Conservation (phyloP, 1,140 invertebrate genomes). For the Andrena cerasifolii region DNA sequence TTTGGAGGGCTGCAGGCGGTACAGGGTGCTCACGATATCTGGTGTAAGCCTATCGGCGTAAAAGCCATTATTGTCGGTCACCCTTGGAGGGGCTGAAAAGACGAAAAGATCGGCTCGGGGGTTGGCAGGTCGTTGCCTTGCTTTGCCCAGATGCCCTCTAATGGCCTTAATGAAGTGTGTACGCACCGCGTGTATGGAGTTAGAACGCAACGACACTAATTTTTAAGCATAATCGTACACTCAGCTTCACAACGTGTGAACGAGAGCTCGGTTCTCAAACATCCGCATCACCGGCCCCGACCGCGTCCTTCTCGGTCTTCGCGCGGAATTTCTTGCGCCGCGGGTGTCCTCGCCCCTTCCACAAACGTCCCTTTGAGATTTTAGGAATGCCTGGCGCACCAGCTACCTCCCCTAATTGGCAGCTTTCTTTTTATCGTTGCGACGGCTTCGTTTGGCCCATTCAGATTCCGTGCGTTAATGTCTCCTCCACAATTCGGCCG, state of each 20-base stretch:
- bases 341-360: slow-evolving; percentile 31
- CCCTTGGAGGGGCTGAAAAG: slow-evolving; percentile 63
- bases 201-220: slow-evolving; percentile 79
- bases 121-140: slow-evolving; percentile 61
- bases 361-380: slow-evolving; percentile 29
- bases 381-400: slow-evolving; percentile 20
- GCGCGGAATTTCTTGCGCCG: slow-evolving; percentile 42
- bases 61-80: slow-evolving; percentile 63
- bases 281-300: slow-evolving; percentile 40
- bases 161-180: slow-evolving; percentile 82
- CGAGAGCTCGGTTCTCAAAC: slow-evolving; percentile 71
- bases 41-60: slow-evolving; percentile 61
- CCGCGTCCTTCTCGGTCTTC: slow-evolving; percentile 50
- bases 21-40: slow-evolving; percentile 53
- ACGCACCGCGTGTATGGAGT: slow-evolving; percentile 71
- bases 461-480: background rate
- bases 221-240: slow-evolving; percentile 82
- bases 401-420: slow-evolving; percentile 37
- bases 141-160: slow-evolving; percentile 76
- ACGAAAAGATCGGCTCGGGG: slow-evolving; percentile 63
- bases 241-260: slow-evolving; percentile 82
- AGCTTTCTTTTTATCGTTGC: slow-evolving; percentile 7
- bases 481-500: too few relatives aligned
- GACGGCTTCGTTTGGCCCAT: background rate
- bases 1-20: slow-evolving; percentile 43